phyloP scores from a whole-genome alignment of 2,797 vertebrate species.

The Danio jaintianensis region DNA sequence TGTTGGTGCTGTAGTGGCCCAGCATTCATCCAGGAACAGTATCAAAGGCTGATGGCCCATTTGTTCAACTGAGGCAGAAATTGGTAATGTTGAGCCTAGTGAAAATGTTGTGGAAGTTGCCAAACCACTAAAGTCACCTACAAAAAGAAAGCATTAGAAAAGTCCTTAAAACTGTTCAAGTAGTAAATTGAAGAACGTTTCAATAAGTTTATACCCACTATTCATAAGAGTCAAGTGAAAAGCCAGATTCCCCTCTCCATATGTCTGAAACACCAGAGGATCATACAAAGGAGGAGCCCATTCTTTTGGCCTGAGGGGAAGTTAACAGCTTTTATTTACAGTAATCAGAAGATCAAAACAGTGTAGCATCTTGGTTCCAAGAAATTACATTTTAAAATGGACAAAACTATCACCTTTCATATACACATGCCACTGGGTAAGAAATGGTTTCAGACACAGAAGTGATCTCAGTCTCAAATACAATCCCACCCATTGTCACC shows the following conservation, averaged over 20 bases:
- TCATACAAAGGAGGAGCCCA: slow-evolving; percentile 68
- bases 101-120: slow-evolving; percentile 65
- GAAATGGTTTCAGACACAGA: slow-evolving; percentile 58
- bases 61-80: slow-evolving; percentile 78
- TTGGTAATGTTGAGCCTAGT: slow-evolving; percentile 72
- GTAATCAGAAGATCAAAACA: not conserved
- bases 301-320: slow-evolving; percentile 65
- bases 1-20: slow-evolving; percentile 58
- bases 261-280: slow-evolving; percentile 66
- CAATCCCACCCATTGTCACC: slow-evolving; percentile 70
- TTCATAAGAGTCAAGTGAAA: slow-evolving; percentile 76
- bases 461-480: slow-evolving; percentile 70
- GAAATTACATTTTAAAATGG: not conserved
- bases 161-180: not conserved
- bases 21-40: slow-evolving; percentile 82
- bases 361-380: not conserved
- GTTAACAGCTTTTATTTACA: not conserved
- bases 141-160: not conserved
- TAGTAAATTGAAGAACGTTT: not conserved
- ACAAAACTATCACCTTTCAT: slow-evolving; percentile 65
- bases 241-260: slow-evolving; percentile 62
- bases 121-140: slow-evolving; percentile 75
- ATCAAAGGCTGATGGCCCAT: slow-evolving; percentile 73
- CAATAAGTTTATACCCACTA: slow-evolving; percentile 57
- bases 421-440: slow-evolving; percentile 69